Conservation (phyloP, 2,888 invertebrate genomes). For the Nymphalis urticae region DNA sequence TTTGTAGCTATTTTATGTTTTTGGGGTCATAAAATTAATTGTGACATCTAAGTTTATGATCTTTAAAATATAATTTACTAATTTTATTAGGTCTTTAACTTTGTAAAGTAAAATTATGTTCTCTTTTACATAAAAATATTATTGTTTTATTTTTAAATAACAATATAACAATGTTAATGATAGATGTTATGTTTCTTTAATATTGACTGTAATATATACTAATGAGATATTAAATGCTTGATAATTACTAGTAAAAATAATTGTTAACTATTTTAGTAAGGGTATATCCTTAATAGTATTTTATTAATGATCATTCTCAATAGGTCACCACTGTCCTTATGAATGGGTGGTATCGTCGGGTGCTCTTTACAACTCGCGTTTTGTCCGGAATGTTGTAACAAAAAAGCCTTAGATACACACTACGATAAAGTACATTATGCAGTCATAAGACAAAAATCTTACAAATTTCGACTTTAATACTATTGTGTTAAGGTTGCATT, state of each 20-base stretch:
- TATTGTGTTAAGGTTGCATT: slow-evolving; percentile 37
- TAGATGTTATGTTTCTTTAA: no score
- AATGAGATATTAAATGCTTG: no score
- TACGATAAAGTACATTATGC: slow-evolving; percentile 61
- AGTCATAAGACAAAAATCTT: slow-evolving; percentile 29
- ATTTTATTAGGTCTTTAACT: slow-evolving; percentile 30
- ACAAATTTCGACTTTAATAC: slow-evolving; percentile 47
- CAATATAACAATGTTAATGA: no score
- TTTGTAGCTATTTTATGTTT: slow-evolving; percentile 36
- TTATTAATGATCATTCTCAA: slow-evolving; percentile 66
- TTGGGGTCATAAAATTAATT: slow-evolving; percentile 35
- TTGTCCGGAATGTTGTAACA: slow-evolving; percentile 80
- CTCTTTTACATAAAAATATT: background rate
- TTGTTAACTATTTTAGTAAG: background rate
- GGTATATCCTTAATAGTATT: slow-evolving; percentile 55
- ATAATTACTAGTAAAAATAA: background rate
- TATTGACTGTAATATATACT: no score
- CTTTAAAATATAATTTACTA: slow-evolving; percentile 34
- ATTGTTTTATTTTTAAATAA: background rate
- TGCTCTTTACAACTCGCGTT: slow-evolving; percentile 80
- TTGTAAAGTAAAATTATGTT: slow-evolving; percentile 23
- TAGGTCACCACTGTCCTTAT: slow-evolving; percentile 80
- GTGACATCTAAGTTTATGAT: slow-evolving; percentile 37
- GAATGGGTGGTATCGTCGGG: slow-evolving; percentile 81
- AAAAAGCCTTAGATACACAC: slow-evolving; percentile 79